phyloP scores from a whole-genome alignment of 2,113 vertebrate species.

The Maccullochella peelii region DNA sequence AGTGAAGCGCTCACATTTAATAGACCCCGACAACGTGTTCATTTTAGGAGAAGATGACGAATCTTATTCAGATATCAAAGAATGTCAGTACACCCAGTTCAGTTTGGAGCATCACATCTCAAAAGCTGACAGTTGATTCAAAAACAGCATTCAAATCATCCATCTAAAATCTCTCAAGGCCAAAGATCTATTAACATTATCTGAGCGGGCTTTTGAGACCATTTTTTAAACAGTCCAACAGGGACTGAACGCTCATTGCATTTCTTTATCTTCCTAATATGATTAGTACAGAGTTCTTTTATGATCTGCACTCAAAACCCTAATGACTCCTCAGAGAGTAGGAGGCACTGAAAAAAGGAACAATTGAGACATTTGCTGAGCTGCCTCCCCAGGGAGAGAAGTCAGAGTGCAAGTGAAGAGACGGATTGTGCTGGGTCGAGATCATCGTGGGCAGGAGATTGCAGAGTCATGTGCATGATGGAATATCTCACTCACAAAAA shows the following conservation, averaged over 20 bases:
- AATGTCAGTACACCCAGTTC: constrained; percentile 2
- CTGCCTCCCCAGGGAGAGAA: constrained; percentile 62
- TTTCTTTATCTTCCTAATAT: constrained; percentile 68
- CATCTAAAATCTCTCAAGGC: constrained; percentile 39
- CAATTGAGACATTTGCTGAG: constrained; percentile 63
- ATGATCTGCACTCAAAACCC: constrained; percentile 60
- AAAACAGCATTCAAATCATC: constrained; percentile 34
- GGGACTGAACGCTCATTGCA: constrained; percentile 39
- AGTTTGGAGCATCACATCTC: background rate
- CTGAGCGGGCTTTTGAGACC: constrained; percentile 39
- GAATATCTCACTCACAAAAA: constrained; percentile 68
- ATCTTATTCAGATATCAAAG: constrained; percentile 9
- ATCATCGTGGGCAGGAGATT: constrained; percentile 59
- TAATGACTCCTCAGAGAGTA: constrained; percentile 64
- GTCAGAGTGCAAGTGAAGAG: constrained; percentile 58
- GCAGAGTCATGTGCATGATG: constrained; percentile 67
- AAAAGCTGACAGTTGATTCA: constrained; percentile 34
- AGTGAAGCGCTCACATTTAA: constrained; percentile 23
- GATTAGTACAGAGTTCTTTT: constrained; percentile 64
- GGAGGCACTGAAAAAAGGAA: constrained; percentile 57
- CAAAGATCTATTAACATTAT: constrained; percentile 47
- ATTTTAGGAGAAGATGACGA: constrained; percentile 4
- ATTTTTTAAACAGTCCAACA: constrained; percentile 42
- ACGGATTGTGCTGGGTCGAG: constrained; percentile 66
- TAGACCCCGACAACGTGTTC: background rate